phyloP scores from a whole-genome alignment of 2,113 vertebrate species.

The Spizaetus ornatus region DNA sequence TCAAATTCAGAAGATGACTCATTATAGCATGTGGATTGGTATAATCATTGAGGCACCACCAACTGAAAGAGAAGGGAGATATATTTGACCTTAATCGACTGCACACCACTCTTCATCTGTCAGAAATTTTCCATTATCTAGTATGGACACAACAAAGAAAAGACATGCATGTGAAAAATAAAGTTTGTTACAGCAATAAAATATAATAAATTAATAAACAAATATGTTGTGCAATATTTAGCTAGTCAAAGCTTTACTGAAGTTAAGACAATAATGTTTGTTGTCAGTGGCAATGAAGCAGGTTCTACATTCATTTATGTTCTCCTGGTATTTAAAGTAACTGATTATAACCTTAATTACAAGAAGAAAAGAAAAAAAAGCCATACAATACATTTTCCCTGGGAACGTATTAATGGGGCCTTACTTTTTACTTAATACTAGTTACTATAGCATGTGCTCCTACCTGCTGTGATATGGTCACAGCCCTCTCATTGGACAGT shows the following conservation, averaged over 20 bases:
- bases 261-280: not conserved
- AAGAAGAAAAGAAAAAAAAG: not conserved
- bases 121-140: not conserved
- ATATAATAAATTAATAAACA: not conserved
- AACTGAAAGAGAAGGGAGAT: not conserved
- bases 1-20: not conserved
- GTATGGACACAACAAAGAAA: not conserved
- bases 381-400: not conserved
- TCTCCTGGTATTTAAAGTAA: not conserved
- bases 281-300: not conserved
- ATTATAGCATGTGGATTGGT: not conserved
- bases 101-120: not conserved
- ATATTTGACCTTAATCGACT: not conserved
- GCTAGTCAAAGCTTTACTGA: not conserved
- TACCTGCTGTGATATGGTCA: not conserved
- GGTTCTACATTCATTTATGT: not conserved
- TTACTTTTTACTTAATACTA: not conserved
- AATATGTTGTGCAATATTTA: not conserved
- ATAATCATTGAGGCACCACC: not conserved
- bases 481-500: not conserved
- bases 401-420: not conserved
- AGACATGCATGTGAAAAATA: not conserved
- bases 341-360: not conserved
- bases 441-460: not conserved
- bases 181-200: not conserved